Evolutionary conservation across 1,140 invertebrate genomes (phyloP), one percentile per base, ranked within the genome.

Genomic region (Leguminivora glycinivorella): DNA sequence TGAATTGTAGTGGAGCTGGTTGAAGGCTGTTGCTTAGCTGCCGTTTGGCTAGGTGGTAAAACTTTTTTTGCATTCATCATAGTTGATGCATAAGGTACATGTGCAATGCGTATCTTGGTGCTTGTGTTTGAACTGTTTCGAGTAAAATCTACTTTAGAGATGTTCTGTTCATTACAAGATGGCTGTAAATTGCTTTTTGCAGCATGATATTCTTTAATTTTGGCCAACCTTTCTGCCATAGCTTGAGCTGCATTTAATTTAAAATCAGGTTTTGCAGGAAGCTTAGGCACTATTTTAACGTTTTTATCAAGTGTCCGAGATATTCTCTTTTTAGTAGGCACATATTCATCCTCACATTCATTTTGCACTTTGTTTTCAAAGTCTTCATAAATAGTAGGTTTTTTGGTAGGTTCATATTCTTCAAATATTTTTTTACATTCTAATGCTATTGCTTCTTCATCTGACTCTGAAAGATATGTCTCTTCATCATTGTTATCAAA

Each of bases 1-100:
- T 96, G 95, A 3, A 94, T 93, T 10, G 92, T 81, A 2, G 95
- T 96, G 29, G 72, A 75, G 68, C 81, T 84, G 56, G 86, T 88
- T n/a, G 88, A 87, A n/a, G 87, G 81, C 71, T 85, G 80, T 79
- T 19, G 70, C 69, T 75, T 75, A 67, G 60, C 60, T 70, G 68
- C 67, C 56, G 38, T 72, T 34, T 75, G 66, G 69, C 34, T 80
- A 43, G 83, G 74, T 19, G 81, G 26, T 40, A 92, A 87, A 29
- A 75, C 70, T 79, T 87, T 92, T 70, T 92, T 92, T 68, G 91
- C 89, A 78, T 84, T 87, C 60, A 92, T 71, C 73, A 92, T 76
- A 31, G 88, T 92, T 38, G 91, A 92, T 40, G 86, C 92, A 86
- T 92, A 91, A 67, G 92, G 89, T 68, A 92, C 92, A 86, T 92